Base-by-base conservation (phyloP, 2,888 invertebrate species). In the Acrocera orbiculus region DNA sequence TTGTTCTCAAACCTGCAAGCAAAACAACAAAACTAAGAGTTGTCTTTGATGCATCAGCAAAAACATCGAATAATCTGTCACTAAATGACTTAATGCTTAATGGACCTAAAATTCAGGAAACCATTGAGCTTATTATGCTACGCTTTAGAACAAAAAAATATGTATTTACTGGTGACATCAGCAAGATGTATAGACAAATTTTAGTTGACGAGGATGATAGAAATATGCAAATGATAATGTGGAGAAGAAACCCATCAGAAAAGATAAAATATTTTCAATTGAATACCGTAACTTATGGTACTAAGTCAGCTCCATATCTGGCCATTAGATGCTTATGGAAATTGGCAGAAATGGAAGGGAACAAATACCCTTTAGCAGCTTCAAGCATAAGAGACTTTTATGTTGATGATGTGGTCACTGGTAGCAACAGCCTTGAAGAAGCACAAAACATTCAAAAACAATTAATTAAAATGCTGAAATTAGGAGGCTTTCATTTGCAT, bases 331-430 rank as follows among this genome's bases (percentile, higher is more conserved):
- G 22, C 10, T 10, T 22, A 4, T n/a, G n/a, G n/a, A 22, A 9
- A 22, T 26, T 25, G 15, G 32, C 32, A 7, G 17, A 32, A 24
- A 14, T 2, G 9, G 4, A 22, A 24, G 10, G 8, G 6, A 16
- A 9, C 7, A 11, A 11, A 16, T 17, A 11, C 17, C 32, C 32
- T 10, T 5, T 2, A 19, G 19, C 10, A 13, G 22, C 20, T 3
- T 14, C 13, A 3, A n/a, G n/a, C n/a, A n/a, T n/a, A n/a, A n/a
- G n/a, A n/a, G 30, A 22, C 8, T 30, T 30, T n/a, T 35, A 35
- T 14, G 27, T 35, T 16, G 35, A 35, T 26, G 27, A 25, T n/a
- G 16, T 32, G 4, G 10, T 32, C 9, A 27, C 27, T 10, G 31
- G 35, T 6, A 16, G 9, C 11, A 10, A 27, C 27, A 22, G 22